These are phyloP conservation scores for Cataglyphis cursor DNA, from an alignment of 2,888 invertebrate genomes.

Conservation along the genomic window DNA sequence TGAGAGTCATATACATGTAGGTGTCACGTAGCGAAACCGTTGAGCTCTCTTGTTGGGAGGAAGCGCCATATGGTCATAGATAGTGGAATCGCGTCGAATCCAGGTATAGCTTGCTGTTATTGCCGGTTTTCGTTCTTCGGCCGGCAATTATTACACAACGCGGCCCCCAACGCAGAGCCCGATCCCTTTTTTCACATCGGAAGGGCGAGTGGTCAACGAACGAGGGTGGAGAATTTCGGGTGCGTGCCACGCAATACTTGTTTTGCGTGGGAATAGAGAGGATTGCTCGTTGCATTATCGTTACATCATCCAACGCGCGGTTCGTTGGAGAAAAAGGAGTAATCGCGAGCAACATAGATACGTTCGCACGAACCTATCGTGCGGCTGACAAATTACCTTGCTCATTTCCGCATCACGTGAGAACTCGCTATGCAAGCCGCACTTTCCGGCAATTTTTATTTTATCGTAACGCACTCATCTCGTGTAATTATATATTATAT, in stretches of 20 bases:
- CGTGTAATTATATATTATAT: conserved; percentile 5
- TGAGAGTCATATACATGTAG: conserved; percentile 5
- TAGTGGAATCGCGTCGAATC: conserved; percentile 51
- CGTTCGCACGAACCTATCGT: conserved; percentile 38
- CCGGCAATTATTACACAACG: conserved; percentile 67
- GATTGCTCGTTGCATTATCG: conserved; percentile 65
- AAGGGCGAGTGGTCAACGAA: conserved; percentile 53
- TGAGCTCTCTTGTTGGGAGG: conserved; percentile 59
- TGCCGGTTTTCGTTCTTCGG: conserved; percentile 53
- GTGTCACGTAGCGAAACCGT: conserved; percentile 59
- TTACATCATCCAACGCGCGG: conserved; percentile 51
- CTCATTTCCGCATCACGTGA: conserved; percentile 47
- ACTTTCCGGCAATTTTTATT: conserved; percentile 17
- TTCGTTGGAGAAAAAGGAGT: conserved; percentile 46
- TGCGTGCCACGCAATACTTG: conserved; percentile 76
- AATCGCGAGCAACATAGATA: conserved; percentile 24
- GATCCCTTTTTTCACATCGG: conserved; percentile 62
- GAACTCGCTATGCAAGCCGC: conserved; percentile 4
- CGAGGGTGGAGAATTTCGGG: conserved; percentile 62
- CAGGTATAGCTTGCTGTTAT: conserved; percentile 64
- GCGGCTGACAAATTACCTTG: conserved; percentile 40
- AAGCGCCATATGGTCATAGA: conserved; percentile 76
- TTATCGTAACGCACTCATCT: conserved; percentile 13
- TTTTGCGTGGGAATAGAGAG: conserved; percentile 72
- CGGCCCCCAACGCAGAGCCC: conserved; percentile 69